Evolutionary conservation across 2,113 vertebrate genomes (phyloP).

Genomic region (Tapirus terrestris): DNA sequence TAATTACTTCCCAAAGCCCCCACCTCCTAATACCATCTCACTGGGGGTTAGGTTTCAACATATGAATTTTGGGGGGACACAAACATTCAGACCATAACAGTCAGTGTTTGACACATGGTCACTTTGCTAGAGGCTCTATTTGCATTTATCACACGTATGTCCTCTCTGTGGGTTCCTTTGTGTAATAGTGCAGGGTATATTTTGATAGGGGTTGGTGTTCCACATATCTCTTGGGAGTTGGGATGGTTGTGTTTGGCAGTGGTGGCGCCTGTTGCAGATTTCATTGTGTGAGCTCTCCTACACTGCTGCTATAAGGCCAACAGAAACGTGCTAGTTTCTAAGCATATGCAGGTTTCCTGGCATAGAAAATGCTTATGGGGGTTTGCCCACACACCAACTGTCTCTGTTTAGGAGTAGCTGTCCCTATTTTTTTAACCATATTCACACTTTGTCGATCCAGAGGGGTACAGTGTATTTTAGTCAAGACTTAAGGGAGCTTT

Average conservation of each 20-base stretch:
- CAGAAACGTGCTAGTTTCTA: slow-evolving; percentile 74
- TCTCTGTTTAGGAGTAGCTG: slow-evolving; percentile 80
- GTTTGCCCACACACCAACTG: slow-evolving; percentile 82
- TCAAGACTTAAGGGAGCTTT: slow-evolving; percentile 55
- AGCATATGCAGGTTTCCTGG: slow-evolving; percentile 81
- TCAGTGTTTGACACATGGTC: neutral
- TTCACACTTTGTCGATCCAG: slow-evolving; percentile 78
- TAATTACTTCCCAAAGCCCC: neutral
- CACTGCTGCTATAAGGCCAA: slow-evolving; percentile 80
- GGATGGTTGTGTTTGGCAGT: slow-evolving; percentile 61
- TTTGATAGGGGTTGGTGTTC: neutral
- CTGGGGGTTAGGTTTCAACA: neutral
- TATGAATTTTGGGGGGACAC: neutral
- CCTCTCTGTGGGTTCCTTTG: neutral
- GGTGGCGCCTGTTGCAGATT: slow-evolving; percentile 58
- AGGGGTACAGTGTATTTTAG: slow-evolving; percentile 77
- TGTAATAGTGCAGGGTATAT: neutral
- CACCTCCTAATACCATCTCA: neutral
- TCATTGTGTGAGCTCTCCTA: slow-evolving; percentile 57
- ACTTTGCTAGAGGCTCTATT: neutral
- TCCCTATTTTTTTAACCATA: slow-evolving; percentile 80
- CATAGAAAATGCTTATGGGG: slow-evolving; percentile 64
- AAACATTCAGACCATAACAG: neutral
- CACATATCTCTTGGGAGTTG: neutral
- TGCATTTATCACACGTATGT: rapidly evolving